Evolutionary conservation across 2,797 vertebrate genomes (phyloP), one percentile per base, ranked within the genome.

Genomic region (Danio kyathit): DNA sequence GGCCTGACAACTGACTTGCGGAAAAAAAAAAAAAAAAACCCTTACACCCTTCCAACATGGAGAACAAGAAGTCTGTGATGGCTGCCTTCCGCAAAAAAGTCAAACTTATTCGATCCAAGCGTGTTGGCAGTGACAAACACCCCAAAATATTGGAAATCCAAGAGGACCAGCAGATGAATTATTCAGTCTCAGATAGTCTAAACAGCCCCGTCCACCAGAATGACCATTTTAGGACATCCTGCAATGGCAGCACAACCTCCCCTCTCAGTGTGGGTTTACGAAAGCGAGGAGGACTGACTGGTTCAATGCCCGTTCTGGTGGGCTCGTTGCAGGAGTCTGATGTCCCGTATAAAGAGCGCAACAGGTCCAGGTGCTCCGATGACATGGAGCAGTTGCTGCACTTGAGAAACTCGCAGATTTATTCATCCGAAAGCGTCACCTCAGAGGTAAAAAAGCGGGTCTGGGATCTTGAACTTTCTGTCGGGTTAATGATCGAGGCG

Each of bases 1-100:
- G 64, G n/a, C 52, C 44, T 82, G 17, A n/a, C 21, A 7, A 44
- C 61, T 6, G 13, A 43, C 44, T 29, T 21, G 9, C 1, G 5
- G 29, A 59, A 59, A 60, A 51, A 66, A 19, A 6, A 6, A 41
- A 17, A 59, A 60, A 51, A 66, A 19, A 6, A 6, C 41, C 17
- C 14, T 7, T 29, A 44, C 40, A 38, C 14, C 67, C 72, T 41
- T 54, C 5, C 61, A 3, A 73, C 5, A 76, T 74, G 63, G 44
- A 46, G 44, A 54, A 87, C 64, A 92, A 92, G 85, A 95, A 92
- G 87, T 76, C 89, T 0, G 5, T 92, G 80, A 86, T 93, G 56
- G 84, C 49, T 13, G 83, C 88, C 61, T 85, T 95, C 59, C 90
- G 91, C 1, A 89, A 88, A 10, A 92, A 85, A 86, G 79, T 93